phyloP scores from a whole-genome alignment of 2,113 vertebrate genomes.

The Lagopus leucura region DNA sequence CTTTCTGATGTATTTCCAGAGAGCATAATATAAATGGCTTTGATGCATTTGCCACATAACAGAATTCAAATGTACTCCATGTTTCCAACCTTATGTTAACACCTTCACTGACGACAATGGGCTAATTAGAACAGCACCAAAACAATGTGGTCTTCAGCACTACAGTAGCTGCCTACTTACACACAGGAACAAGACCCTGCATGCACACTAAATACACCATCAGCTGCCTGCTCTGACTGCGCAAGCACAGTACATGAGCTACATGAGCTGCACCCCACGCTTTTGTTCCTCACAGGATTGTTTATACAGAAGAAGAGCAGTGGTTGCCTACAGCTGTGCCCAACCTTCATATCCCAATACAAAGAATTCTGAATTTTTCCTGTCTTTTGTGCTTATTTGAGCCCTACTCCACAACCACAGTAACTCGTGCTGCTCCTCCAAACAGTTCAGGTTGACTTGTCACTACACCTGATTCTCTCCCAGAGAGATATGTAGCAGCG shows the following conservation, averaged over 20 bases:
- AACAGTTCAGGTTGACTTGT: not conserved
- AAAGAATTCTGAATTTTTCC: not conserved
- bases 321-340: not conserved
- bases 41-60: not conserved
- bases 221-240: not conserved
- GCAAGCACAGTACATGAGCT: not conserved
- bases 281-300: not conserved
- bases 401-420: not conserved
- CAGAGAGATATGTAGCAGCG: not conserved
- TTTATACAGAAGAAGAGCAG: not conserved
- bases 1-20: not conserved
- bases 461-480: not conserved
- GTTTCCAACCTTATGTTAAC: not conserved
- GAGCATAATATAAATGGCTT: not conserved
- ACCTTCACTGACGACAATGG: not conserved
- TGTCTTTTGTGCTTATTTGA: not conserved
- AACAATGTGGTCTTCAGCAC: not conserved
- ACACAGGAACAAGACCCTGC: not conserved
- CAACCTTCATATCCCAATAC: not conserved
- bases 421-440: not conserved
- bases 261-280: not conserved
- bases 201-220: not conserved
- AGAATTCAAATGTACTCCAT: not conserved
- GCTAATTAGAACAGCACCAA: not conserved
- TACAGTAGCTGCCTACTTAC: not conserved